Base-by-base conservation (phyloP, 1,140 invertebrate genomes). In the Polypedilum vanderplanki region DNA sequence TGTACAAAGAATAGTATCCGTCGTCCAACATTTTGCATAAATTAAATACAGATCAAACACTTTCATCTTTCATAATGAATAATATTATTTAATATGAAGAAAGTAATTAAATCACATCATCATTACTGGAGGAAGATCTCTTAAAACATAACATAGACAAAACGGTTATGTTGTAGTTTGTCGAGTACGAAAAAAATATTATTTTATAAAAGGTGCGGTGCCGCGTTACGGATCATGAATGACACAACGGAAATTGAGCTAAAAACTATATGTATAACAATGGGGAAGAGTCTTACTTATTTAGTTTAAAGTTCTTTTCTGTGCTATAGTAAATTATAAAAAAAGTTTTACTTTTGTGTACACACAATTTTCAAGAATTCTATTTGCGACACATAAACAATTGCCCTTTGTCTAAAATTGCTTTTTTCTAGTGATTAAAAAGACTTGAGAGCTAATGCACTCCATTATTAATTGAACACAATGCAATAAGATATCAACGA, bases 181-280 rank as follows among this genome's bases (percentile, higher is more conserved):
- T 33, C 12, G 46, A 57, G 46, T 57, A 57, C 24, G 24, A 33
- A 33, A 12, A 57, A 57, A 57, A 57, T n/a, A 57, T 15, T 57
- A 70, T 70, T 9, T 17, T 20, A 20, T 70, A 20, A 17, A 70
- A 70, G 65, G 65, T 70, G 65, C 65, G 65, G 65, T 70, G 65
- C 65, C 17, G 65, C 65, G 65, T 70, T 70, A 70, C 65, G 65
- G 65, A 70, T 70, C 65, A 70, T 70, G 65, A 70, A 70, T 70
- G 65, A 20, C 10, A 70, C 17, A 70, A 70, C 65, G 65, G 65
- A 70, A 70, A 70, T 70, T 18, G 17, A 70, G 17, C 65, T 70
- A 57, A 70, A 67, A 70, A 70, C 8, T 70, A 70, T 33, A 33
- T 33, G 24, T 33, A 33, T 70, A 70, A 70, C 65, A 70, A 70